Base-by-base conservation (phyloP, 2,888 invertebrate species). In the Hyppa rectilinea region DNA sequence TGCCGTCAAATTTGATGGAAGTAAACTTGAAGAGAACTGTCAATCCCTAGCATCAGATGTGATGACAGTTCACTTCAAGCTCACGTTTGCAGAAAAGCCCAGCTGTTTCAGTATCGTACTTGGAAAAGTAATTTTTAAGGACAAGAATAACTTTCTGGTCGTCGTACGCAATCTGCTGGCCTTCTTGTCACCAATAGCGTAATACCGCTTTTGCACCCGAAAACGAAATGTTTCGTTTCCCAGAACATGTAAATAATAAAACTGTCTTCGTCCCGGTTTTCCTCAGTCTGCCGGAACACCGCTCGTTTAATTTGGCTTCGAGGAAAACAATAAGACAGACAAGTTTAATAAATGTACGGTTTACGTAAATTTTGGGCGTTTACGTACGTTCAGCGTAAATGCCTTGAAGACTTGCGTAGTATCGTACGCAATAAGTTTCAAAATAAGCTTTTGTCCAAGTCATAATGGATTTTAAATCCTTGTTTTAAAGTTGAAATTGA, bases 301-400 rank as follows among this genome's bases (percentile, higher is more conserved):
- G 38, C 29, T 31, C 55, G 34, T 71, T 81, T 75, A 64, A 73
- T 81, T 84, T 71, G 34, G 58, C 34, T 63, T 62, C 56, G 47
- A 63, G 45, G 66, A 73, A 76, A 76, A 85, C 78, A 76, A 80
- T 81, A 76, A 74, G 52, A 29, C 77, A 74, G 74, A 86, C 77
- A 76, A 73, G 74, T 78, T 82, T 65, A 84, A 85, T 82, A 80
- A 84, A 84, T 83, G 77, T 49, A 50, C 65, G 71, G 77, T 84
- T 88, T 89, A 87, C 87, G 88, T 90, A 87, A 85, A 88, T 90
- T 90, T 90, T 60, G 45, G 38, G 71, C 59, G 60, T 71, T 68
- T 68, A 79, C 53, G 58, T 80, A 60, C 78, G 67, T 71, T 12
- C 64, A 53, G 31, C 60, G 38, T 60, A 47, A 78, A 67, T 63